A percentile compares a stretch with the other conserved stretches of the same genome.
Evolutionary conservation across 2,797 vertebrate genomes (phyloP).

Genomic region (Mus caroli): DNA sequence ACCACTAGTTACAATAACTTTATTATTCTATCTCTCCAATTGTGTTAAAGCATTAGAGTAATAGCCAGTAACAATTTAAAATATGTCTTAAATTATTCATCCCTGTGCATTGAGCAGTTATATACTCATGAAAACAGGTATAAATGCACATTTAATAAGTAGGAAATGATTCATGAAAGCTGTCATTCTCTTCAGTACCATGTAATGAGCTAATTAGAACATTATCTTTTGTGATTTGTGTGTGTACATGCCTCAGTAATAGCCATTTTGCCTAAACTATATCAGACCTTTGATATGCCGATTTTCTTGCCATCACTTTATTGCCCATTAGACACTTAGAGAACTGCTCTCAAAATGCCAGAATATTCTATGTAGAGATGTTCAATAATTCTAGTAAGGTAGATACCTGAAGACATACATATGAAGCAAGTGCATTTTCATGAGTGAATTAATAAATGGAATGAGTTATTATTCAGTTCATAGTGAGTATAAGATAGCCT

Average conservation of each 20-base stretch:
- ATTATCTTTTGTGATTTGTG: slow-evolving; percentile 7
- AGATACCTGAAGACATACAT: neutral
- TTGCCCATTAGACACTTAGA: neutral
- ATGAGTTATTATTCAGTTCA: neutral
- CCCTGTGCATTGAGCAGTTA: neutral
- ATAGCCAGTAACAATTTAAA: slow-evolving; percentile 11
- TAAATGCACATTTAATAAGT: neutral
- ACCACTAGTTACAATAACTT: slow-evolving; percentile 15
- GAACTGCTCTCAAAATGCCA: neutral
- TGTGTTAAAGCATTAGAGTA: neutral
- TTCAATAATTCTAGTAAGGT: slow-evolving; percentile 18
- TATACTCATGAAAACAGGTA: neutral
- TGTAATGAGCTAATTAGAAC: neutral
- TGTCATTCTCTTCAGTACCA: neutral
- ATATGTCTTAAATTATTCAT: slow-evolving; percentile 14
- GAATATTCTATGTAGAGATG: neutral
- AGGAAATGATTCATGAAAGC: neutral
- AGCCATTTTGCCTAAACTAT: slow-evolving; percentile 31
- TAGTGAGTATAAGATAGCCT: neutral
- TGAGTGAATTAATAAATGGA: slow-evolving; percentile 14
- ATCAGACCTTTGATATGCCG: neutral
- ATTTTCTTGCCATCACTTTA: slow-evolving; percentile 20
- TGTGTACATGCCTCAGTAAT: neutral
- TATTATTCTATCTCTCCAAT: neutral
- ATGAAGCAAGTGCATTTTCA: neutral